phyloP scores from a whole-genome alignment of 2,113 vertebrate genomes.

The Carassius auratus region DNA sequence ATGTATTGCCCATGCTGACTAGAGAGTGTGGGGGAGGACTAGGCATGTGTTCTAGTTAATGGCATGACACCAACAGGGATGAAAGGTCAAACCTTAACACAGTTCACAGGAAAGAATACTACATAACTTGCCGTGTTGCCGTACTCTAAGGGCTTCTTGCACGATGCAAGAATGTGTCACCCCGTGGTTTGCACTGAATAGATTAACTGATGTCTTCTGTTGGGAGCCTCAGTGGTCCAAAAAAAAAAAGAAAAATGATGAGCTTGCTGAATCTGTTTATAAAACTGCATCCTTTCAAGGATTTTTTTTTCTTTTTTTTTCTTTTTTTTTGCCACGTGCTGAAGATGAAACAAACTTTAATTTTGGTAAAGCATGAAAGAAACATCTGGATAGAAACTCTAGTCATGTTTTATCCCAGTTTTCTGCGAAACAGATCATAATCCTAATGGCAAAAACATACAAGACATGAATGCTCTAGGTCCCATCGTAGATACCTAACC shows the following conservation, averaged over 20 bases:
- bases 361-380: slow-evolving; percentile 65
- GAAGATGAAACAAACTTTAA: slow-evolving; percentile 61
- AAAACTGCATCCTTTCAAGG: slow-evolving; percentile 69
- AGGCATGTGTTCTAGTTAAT: slow-evolving; percentile 77
- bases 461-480: too few species aligned
- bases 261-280: slow-evolving; percentile 72
- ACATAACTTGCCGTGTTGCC: slow-evolving; percentile 62
- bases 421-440: slow-evolving; percentile 10
- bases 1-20: slow-evolving; percentile 73
- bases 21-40: slow-evolving; percentile 67
- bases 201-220: slow-evolving; percentile 74
- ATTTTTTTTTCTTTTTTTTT: slow-evolving; percentile 57
- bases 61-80: slow-evolving; percentile 75
- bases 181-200: slow-evolving; percentile 72
- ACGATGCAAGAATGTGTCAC: slow-evolving; percentile 71
- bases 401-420: not conserved
- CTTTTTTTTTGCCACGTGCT: slow-evolving; percentile 63
- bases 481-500: not conserved
- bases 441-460: not conserved
- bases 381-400: slow-evolving; percentile 44
- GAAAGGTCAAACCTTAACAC: slow-evolving; percentile 77
- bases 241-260: slow-evolving; percentile 60
- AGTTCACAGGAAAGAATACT: slow-evolving; percentile 68
- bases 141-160: slow-evolving; percentile 64
- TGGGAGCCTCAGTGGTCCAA: slow-evolving; percentile 66